Base-by-base conservation (phyloP, 2,888 invertebrate genomes). In the Entomobrya proxima region DNA sequence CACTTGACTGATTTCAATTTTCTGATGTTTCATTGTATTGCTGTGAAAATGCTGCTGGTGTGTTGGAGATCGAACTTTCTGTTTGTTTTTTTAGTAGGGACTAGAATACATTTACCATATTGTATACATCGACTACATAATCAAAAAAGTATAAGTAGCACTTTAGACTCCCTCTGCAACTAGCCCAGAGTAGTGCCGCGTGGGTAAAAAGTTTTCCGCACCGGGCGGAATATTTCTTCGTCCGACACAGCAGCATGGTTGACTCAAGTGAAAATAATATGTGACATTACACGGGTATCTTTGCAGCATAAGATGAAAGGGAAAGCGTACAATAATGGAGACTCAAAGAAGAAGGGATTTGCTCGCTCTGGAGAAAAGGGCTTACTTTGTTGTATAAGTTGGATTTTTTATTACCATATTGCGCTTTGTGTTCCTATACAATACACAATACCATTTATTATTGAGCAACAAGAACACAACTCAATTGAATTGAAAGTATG, bases 1-100 rank as follows among this genome's bases (percentile, higher is more conserved):
- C 80, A 72, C 72, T 30, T 85, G 79, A 79, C 40, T 85, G 74
- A 61, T 72, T 79, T 79, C 74, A 13, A 79, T 78, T 74, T 32
- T n/a, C n/a, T 15, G 67, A 69, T 80, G 55, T 80, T 85, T 32
- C 55, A 40, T 79, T 75, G 69, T 67, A 83, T 77, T 84, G 47
- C 2, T 61, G 35, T 64, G 55, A 27, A 27, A 55, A 27, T 55
- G 2, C 11, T 6, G 11, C 24, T 9, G 35, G 35, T 2, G 27
- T 35, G n/a, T n/a, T n/a, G n/a, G 11, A 18, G n/a, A 35, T 9
- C 7, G 61, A 30, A 9, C 30, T 58, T 61, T 69, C 30, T 69
- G 24, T 44, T 69, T 69, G 40, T 40, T 69, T 69, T n/a, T n/a
- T 69, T 69, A 24, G 27, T 4, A 69, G 30, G 15, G 27, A n/a